A percentile compares a stretch with the other conserved stretches of the same genome.
Evolutionary conservation across 2,888 invertebrate species (phyloP).

Genomic region (Volucella bombylans): DNA sequence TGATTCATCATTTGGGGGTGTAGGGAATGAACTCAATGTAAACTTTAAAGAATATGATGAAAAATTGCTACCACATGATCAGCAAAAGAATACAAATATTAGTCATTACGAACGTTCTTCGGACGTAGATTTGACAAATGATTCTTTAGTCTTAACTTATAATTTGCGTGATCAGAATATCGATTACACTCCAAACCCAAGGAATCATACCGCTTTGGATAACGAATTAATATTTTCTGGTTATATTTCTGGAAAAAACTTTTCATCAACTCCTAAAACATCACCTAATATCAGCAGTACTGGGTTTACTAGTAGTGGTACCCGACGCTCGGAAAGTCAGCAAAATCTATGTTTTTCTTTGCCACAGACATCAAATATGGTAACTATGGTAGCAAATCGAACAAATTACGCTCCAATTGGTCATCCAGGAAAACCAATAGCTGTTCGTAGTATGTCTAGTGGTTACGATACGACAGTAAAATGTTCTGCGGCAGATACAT

Average conservation of each 20-base stretch:
- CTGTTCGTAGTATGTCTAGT: slow-evolving; percentile 77
- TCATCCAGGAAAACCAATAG: slow-evolving; percentile 75
- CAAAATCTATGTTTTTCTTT: slow-evolving; percentile 74
- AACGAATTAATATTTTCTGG: slow-evolving; percentile 55
- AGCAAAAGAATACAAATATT: slow-evolving; percentile 49
- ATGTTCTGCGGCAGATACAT: slow-evolving; percentile 43
- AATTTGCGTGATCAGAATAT: slow-evolving; percentile 77
- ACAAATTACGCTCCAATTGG: slow-evolving; percentile 40
- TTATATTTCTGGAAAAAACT: slow-evolving; percentile 40
- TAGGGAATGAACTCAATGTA: slow-evolving; percentile 62
- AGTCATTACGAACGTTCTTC: slow-evolving; percentile 49
- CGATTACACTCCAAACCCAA: slow-evolving; percentile 75
- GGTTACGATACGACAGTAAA: slow-evolving; percentile 72
- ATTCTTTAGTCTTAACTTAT: slow-evolving; percentile 76
- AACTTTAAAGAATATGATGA: slow-evolving; percentile 56
- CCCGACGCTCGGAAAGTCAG: slow-evolving; percentile 75
- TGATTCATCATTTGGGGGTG: slow-evolving; percentile 75
- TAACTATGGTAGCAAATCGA: slow-evolving; percentile 44
- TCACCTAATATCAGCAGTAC: slow-evolving; percentile 23
- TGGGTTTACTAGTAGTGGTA: slow-evolving; percentile 47
- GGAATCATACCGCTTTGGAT: slow-evolving; percentile 70
- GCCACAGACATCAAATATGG: slow-evolving; percentile 18
- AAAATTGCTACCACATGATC: slow-evolving; percentile 32
- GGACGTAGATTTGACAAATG: slow-evolving; percentile 72
- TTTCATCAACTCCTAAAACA: slow-evolving; percentile 56